Percentiles rank a stretch among this genome's conserved stretches.
These are phyloP conservation scores for Gymnarchus niloticus DNA, from an alignment of 2,113 vertebrate genomes.

Conservation along the genomic window DNA sequence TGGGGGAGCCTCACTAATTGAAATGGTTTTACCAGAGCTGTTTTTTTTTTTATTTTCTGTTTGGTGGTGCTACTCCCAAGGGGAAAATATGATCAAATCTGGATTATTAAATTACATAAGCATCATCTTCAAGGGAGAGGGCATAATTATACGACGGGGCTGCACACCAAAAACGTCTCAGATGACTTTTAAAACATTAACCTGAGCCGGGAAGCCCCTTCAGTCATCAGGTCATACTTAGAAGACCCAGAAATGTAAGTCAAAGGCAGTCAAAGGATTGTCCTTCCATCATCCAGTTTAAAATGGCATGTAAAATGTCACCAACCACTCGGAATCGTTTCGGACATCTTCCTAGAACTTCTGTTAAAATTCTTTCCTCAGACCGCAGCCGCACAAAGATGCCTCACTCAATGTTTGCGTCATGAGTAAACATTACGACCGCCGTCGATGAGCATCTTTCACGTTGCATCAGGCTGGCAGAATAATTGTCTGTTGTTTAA, in stretches of 20 bases:
- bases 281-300: neutral
- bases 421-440: neutral
- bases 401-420: neutral
- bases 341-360: neutral
- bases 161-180: neutral
- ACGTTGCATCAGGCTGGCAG: neutral
- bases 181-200: neutral
- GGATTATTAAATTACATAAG: constrained; percentile 7
- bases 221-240: neutral
- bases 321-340: neutral
- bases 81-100: neutral
- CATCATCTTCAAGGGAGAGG: neutral
- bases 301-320: neutral
- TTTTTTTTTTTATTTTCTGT: too few relatives aligned
- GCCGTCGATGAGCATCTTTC: neutral
- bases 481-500: neutral
- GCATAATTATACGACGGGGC: neutral
- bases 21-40: neutral
- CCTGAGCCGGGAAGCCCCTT: neutral
- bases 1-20: neutral
- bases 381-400: neutral
- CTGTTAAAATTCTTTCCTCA: neutral
- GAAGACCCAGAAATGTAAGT: neutral
- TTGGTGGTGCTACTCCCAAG: neutral
- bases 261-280: neutral